Conservation (phyloP, 1,140 invertebrate species). For the Temnothorax curvispinosus region DNA sequence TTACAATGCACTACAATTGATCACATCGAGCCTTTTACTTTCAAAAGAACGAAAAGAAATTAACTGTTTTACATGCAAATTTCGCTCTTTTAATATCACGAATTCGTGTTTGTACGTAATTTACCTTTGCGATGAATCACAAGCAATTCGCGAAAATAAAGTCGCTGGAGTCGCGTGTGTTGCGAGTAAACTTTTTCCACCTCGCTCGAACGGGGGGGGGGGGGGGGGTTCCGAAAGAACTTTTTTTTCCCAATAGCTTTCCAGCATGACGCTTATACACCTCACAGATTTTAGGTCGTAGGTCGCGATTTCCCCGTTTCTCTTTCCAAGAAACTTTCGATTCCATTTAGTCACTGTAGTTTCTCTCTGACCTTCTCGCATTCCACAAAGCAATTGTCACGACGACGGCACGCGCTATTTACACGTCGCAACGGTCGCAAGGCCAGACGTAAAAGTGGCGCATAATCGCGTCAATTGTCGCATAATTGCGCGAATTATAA, state of each 20-base stretch:
- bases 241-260: conserved; percentile 7
- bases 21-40: not conserved
- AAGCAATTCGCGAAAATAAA: conserved; percentile 34
- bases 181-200: conserved; percentile 40
- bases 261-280: not conserved
- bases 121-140: not conserved
- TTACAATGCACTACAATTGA: not conserved
- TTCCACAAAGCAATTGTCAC: conserved; percentile 8
- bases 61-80: conserved; percentile 1
- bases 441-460: not conserved
- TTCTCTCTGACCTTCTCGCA: conserved; percentile 26
- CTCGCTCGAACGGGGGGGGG: not conserved
- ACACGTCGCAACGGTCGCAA: not conserved
- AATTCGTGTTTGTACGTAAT: conserved; percentile 1
- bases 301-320: not conserved
- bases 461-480: conserved; percentile 7
- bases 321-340: conserved; percentile 11
- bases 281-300: conserved; percentile 21
- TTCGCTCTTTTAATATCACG: not conserved
- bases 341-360: conserved; percentile 1
- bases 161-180: conserved; percentile 42
- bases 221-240: not conserved
- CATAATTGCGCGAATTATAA: conserved; percentile 11
- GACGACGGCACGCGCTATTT: not conserved
- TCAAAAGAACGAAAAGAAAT: not conserved